Percentiles rank a stretch among this genome's conserved stretches.
These are phyloP conservation scores for Sialia sialis DNA, from an alignment of 2,113 vertebrate species.

Conservation along the genomic window DNA sequence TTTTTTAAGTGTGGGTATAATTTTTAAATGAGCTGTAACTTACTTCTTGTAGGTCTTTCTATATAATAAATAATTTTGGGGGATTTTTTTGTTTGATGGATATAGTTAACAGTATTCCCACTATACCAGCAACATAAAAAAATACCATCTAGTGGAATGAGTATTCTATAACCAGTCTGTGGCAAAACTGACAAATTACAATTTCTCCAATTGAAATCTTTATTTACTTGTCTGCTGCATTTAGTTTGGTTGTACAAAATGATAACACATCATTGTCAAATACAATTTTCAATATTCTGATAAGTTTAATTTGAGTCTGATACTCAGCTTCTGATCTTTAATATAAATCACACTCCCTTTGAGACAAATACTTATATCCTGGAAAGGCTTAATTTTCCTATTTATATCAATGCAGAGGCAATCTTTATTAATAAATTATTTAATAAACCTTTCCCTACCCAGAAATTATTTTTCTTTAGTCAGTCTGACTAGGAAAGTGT, in stretches of 20 bases:
- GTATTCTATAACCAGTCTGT: accelerated
- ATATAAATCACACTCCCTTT: background rate
- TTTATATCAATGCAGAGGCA: background rate
- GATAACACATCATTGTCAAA: background rate
- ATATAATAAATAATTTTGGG: background rate
- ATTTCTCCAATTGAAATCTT: background rate
- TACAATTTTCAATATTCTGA: background rate
- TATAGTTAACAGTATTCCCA: background rate
- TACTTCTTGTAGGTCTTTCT: background rate
- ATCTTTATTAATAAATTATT: background rate
- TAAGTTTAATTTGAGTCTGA: background rate
- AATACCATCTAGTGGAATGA: background rate
- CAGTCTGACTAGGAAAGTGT: background rate
- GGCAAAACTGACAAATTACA: background rate
- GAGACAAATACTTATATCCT: background rate
- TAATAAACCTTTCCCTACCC: background rate
- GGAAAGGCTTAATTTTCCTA: background rate
- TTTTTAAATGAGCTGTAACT: background rate
- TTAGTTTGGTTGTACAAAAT: background rate
- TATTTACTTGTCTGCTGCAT: background rate
- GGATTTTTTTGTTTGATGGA: background rate
- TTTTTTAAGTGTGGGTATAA: background rate
- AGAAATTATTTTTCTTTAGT: background rate
- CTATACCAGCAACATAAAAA: background rate
- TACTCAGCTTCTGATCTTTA: background rate